A percentile compares a stretch with the other conserved stretches of the same genome.
Conservation (phyloP, 2,797 vertebrate genomes). For the Myioborus miniatus region DNA sequence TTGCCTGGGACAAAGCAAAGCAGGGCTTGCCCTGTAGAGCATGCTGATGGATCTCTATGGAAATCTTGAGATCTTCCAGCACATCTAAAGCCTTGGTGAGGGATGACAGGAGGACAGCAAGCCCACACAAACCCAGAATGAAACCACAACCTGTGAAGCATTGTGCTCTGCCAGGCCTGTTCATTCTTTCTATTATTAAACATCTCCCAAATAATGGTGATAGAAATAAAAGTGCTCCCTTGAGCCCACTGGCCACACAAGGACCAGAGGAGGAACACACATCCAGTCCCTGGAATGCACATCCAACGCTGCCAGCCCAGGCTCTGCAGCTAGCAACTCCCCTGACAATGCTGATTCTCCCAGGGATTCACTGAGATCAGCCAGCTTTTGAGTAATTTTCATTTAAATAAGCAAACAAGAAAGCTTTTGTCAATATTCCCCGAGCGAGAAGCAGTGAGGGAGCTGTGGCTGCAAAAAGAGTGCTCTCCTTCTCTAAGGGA, state of each 20-base stretch:
- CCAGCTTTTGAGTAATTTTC: neutral
- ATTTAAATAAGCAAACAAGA: constrained; percentile 21
- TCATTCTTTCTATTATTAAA: neutral
- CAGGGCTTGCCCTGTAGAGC: neutral
- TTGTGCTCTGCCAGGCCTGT: neutral
- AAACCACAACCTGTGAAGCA: neutral
- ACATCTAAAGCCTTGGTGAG: neutral
- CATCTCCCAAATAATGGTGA: neutral
- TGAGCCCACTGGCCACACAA: neutral
- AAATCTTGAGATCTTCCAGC: neutral
- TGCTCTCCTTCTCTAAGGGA: neutral
- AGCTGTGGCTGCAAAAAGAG: neutral
- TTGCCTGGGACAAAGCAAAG: neutral
- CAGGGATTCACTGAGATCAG: neutral
- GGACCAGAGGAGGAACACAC: neutral
- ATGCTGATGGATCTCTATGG: neutral
- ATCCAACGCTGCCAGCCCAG: neutral
- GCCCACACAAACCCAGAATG: neutral
- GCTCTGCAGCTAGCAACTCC: neutral
- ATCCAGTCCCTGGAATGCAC: neutral
- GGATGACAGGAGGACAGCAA: neutral
- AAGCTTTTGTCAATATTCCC: constrained; percentile 38
- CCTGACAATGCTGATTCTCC: neutral
- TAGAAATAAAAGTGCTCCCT: neutral
- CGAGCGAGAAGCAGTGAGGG: neutral